Conservation (phyloP, 2,113 vertebrate species). For the Heterocephalus glaber region DNA sequence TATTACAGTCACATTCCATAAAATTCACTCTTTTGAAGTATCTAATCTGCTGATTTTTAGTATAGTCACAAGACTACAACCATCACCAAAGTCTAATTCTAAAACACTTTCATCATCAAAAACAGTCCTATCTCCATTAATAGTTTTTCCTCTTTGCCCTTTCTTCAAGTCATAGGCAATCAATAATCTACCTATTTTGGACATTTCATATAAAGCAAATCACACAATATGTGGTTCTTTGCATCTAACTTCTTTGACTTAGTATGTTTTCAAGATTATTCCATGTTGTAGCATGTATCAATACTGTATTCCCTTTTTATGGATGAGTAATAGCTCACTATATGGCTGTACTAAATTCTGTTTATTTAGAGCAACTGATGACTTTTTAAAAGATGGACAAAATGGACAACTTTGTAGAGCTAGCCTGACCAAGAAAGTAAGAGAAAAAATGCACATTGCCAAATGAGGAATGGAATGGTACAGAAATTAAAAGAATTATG, state of each 20-base stretch:
- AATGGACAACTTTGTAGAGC: not conserved
- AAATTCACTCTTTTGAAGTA: not conserved
- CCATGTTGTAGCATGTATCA: not conserved
- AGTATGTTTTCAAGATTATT: not conserved
- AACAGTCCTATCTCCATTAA: not conserved
- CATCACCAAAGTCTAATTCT: not conserved
- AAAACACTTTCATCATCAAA: not conserved
- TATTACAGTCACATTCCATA: not conserved
- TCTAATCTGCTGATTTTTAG: not conserved
- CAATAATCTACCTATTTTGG: not conserved
- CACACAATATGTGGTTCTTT: not conserved
- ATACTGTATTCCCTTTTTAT: not conserved
- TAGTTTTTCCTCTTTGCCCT: not conserved
- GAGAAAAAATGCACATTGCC: not conserved
- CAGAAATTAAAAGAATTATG: not conserved
- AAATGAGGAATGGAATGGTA: slow-evolving; percentile 3
- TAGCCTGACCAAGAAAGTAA: not conserved
- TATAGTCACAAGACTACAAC: not conserved
- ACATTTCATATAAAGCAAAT: not conserved
- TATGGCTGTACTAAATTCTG: not conserved
- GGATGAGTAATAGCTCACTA: not conserved
- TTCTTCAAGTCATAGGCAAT: not conserved
- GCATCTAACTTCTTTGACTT: not conserved
- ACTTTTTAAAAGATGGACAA: slow-evolving; percentile 15
- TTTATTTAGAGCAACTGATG: not conserved